Evolutionary conservation across 92 coral and sea anemone genomes (phyloP).

Genomic region (Epizoanthus rinbou): DNA sequence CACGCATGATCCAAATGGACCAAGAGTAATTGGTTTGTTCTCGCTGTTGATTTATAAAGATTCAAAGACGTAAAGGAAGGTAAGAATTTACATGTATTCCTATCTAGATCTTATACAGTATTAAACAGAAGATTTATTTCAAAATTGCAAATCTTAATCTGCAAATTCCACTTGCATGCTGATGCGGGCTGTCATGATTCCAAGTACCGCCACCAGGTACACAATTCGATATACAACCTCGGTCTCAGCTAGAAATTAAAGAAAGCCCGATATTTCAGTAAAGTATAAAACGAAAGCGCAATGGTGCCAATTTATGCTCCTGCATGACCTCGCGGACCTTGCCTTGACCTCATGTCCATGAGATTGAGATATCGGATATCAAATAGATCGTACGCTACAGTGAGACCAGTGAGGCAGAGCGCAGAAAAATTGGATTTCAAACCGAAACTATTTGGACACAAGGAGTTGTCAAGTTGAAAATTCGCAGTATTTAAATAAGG

Average conservation of each 20-base stretch:
- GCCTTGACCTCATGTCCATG: background rate
- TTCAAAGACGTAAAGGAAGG: no score
- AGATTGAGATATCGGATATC: no score
- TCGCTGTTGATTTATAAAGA: no score
- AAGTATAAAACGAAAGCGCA: conserved; percentile 3
- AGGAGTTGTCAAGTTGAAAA: background rate
- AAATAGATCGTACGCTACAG: no score
- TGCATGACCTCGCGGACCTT: background rate
- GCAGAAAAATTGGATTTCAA: background rate
- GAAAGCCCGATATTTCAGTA: conserved; percentile 9
- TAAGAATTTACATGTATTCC: background rate
- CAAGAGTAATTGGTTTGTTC: no score
- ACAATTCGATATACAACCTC: background rate
- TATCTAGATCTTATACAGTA: background rate
- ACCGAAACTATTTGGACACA: background rate
- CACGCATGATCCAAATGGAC: no score
- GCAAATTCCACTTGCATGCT: background rate
- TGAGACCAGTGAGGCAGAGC: no score
- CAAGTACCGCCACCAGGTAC: background rate
- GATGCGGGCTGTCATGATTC: background rate
- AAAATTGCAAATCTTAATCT: background rate
- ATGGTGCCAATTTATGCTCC: background rate
- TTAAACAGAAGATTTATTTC: background rate
- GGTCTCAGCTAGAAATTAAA: background rate
- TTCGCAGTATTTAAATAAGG: background rate